Evolutionary conservation across 2,797 vertebrate species (phyloP).

Genomic region (Cyprinella venusta): DNA sequence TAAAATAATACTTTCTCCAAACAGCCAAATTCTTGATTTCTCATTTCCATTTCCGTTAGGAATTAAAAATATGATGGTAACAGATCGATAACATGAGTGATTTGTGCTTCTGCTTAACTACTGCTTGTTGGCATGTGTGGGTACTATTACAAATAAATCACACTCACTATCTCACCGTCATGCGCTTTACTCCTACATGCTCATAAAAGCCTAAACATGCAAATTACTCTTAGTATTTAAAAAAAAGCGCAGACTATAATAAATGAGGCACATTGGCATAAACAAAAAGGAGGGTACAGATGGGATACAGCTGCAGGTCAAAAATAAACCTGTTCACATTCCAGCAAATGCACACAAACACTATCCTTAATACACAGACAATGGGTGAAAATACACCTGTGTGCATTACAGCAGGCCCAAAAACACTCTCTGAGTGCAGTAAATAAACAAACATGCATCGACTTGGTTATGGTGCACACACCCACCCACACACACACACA

Average conservation of each 20-base stretch:
- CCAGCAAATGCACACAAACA: conserved; percentile 48
- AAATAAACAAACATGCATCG: conserved; percentile 49
- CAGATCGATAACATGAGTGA: conserved; percentile 21
- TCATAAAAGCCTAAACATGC: conserved; percentile 53
- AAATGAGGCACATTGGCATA: conserved; percentile 35
- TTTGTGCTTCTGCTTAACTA: conserved; percentile 51
- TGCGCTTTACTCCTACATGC: conserved; percentile 48
- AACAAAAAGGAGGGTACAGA: conserved; percentile 27
- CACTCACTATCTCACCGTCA: conserved; percentile 33
- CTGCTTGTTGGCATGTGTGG: conserved; percentile 47
- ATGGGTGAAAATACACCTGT: conserved; percentile 54
- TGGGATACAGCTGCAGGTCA: conserved; percentile 32
- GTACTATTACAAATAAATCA: conserved; percentile 45
- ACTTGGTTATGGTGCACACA: conserved; percentile 25
- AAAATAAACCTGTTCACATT: conserved; percentile 45
- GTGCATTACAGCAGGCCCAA: conserved; percentile 46
- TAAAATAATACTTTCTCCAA: conserved; percentile 64
- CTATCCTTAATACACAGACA: conserved; percentile 41
- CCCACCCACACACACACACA: neutral
- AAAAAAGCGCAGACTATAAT: conserved; percentile 44
- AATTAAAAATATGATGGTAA: conserved; percentile 36
- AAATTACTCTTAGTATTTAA: conserved; percentile 40
- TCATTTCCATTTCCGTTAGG: conserved; percentile 31
- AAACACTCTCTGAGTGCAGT: conserved; percentile 55
- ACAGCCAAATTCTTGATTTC: conserved; percentile 48